Evolutionary conservation across 2,797 vertebrate species (phyloP), one percentile per base, ranked within the genome.

Genomic region (Rhabdophis nuchalis): DNA sequence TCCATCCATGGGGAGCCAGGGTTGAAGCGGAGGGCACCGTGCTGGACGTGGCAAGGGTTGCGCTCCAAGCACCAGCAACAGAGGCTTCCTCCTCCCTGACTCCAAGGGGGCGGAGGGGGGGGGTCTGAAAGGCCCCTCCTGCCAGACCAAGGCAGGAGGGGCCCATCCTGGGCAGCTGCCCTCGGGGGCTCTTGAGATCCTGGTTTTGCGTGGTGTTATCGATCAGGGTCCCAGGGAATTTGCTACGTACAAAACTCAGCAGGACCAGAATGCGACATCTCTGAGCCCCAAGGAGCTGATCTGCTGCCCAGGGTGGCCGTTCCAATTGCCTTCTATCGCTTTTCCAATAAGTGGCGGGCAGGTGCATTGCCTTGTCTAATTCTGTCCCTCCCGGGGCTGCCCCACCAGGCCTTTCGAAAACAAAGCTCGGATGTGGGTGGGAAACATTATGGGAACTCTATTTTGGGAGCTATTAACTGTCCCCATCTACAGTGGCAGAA

Each of bases 181-280:
- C 94, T 93, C 94, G 92, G 36, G 94, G 89, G 53, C 60, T 46
- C 4, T 94, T 95, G 88, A 93, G 64, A 86, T 90, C 95, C 89
- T 50, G 0, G 3, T 27, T 2, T 90, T 94, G 94, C 95, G 87
- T 27, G 86, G 1, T 94, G 94, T 95, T 96, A 96, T 95, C 95
- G 92, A 96, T 94, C 90, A 91, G 91, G 95, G 60, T 68, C 16
- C 6, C 54, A 68, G 89, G 93, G 94, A 27, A 96, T 95, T 95
- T 93, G 64, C 54, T 96, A 23, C 93, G 92, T 93, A 95, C 95
- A 96, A 60, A 50, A 20, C 20, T 32, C n/a, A 94, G 86, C 16
- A 93, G 56, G 85, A 95, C 86, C 91, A 90, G 56, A 50, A 90
- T 95, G 57, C 57, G 92, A 91, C 89, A 94, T 93, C 95, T 94